Evolutionary conservation across 2,797 vertebrate genomes (phyloP).

Genomic region (Xenopus petersii): DNA sequence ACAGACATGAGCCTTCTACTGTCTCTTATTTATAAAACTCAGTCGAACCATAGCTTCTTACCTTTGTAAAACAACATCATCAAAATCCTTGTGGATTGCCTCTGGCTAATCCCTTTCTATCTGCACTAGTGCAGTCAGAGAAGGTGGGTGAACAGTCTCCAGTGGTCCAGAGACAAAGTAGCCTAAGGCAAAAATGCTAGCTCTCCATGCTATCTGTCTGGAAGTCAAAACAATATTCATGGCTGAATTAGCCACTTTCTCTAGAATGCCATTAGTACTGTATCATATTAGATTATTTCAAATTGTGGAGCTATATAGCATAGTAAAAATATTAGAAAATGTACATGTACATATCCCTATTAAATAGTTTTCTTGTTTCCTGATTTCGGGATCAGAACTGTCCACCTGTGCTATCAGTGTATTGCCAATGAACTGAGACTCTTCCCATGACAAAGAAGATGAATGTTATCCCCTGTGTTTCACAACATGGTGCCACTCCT

Average conservation of each 20-base stretch:
- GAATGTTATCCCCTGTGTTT: neutral
- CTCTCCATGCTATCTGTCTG: neutral
- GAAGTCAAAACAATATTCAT: neutral
- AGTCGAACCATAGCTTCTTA: too few relatives aligned
- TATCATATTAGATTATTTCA: too few relatives aligned
- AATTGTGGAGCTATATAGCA: too few relatives aligned
- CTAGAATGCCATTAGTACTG: too few relatives aligned
- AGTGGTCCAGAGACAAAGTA: neutral
- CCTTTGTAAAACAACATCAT: too few relatives aligned
- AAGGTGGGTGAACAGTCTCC: neutral
- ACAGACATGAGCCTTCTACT: neutral
- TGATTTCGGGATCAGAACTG: too few relatives aligned
- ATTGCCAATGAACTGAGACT: neutral
- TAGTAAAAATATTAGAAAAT: too few relatives aligned
- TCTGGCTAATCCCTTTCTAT: conserved; percentile 1
- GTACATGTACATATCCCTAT: too few relatives aligned
- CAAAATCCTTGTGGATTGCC: neutral
- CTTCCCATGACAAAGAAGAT: neutral
- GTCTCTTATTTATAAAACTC: too few relatives aligned
- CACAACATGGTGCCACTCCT: neutral
- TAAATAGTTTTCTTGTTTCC: too few relatives aligned
- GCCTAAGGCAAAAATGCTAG: neutral
- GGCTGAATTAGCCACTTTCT: too few relatives aligned
- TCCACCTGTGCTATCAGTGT: too few relatives aligned
- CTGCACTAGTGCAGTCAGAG: neutral